Percentiles rank a stretch among this genome's conserved stretches.
Conservation (phyloP, 2,888 invertebrate genomes). For the Iphiclides podalirius region DNA sequence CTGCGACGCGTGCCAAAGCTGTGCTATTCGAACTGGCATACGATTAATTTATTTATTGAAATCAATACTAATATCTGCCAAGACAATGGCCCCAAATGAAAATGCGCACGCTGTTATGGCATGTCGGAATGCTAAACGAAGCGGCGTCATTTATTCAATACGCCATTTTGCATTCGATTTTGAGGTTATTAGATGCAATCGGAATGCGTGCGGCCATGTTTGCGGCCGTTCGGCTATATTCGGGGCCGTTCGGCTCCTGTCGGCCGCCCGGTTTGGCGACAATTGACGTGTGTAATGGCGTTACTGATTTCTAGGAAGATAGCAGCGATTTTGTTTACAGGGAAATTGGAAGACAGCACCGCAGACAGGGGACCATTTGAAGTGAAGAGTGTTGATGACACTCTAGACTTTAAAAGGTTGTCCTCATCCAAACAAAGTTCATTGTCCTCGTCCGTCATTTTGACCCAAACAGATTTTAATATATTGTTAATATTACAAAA, state of each 20-base stretch:
- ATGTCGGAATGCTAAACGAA: constrained; percentile 76
- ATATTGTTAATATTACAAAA: no score
- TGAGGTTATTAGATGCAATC: constrained; percentile 80
- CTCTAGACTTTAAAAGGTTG: no score
- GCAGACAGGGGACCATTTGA: no score
- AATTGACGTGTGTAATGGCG: constrained; percentile 62
- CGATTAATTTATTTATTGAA: constrained; percentile 80
- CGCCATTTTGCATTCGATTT: constrained; percentile 78
- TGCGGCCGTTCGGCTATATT: constrained; percentile 61
- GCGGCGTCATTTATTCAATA: constrained; percentile 76
- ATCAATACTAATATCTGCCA: constrained; percentile 78
- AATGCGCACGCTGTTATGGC: constrained; percentile 75
- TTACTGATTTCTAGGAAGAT: constrained; percentile 65
- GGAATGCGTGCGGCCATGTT: constrained; percentile 74
- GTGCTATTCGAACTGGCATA: constrained; percentile 70
- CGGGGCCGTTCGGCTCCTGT: constrained; percentile 54
- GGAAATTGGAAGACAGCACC: constrained; percentile 48
- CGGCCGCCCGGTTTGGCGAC: constrained; percentile 52
- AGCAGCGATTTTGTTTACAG: constrained; percentile 46
- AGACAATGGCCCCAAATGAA: constrained; percentile 78
- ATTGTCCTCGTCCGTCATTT: no score
- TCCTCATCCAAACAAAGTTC: no score
- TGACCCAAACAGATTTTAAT: no score
- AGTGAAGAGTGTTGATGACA: no score
- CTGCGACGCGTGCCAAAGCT: constrained; percentile 73